Percentiles rank a stretch among this genome's conserved stretches.
These are phyloP conservation scores for Xenopus laevis DNA, from an alignment of 2,113 vertebrate genomes.

Conservation along the genomic window DNA sequence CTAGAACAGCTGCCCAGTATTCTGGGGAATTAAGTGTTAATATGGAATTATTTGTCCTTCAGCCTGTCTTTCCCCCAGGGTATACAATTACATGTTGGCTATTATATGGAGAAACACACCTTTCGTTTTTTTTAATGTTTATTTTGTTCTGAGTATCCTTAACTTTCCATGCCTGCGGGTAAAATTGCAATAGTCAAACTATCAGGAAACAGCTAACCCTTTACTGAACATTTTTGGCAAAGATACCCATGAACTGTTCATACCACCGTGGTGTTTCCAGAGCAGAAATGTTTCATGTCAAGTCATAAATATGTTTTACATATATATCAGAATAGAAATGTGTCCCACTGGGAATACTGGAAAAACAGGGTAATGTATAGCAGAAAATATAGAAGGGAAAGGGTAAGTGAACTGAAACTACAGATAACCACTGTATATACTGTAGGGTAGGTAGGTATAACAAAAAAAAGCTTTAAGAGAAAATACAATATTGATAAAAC, in stretches of 20 bases:
- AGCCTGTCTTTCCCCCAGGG: conserved; percentile 55
- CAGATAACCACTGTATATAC: no score
- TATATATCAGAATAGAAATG: conserved; percentile 18
- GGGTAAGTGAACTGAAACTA: no score
- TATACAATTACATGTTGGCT: conserved; percentile 11
- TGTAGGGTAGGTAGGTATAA: no score
- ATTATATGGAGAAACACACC: conserved; percentile 40
- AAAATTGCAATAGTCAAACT: conserved; percentile 10
- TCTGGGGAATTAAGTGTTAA: conserved; percentile 47
- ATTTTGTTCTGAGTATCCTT: conserved; percentile 52
- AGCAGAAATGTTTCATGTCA: neutral
- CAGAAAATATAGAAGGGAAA: no score
- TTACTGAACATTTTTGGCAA: conserved; percentile 14
- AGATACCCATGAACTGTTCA: conserved; percentile 11
- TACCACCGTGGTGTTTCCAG: conserved; percentile 8
- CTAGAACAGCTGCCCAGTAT: no score
- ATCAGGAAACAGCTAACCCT: conserved; percentile 32
- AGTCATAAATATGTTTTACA: neutral
- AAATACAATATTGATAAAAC: no score
- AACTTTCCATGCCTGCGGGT: conserved; percentile 50
- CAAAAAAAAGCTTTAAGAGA: no score
- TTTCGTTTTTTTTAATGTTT: conserved; percentile 52
- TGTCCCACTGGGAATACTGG: neutral
- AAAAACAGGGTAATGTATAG: no score
- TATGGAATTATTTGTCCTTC: conserved; percentile 48